Percentiles rank a stretch among this genome's conserved stretches.
These are phyloP conservation scores for Hucho hucho DNA, from an alignment of 2,113 vertebrate species.

Conservation along the genomic window DNA sequence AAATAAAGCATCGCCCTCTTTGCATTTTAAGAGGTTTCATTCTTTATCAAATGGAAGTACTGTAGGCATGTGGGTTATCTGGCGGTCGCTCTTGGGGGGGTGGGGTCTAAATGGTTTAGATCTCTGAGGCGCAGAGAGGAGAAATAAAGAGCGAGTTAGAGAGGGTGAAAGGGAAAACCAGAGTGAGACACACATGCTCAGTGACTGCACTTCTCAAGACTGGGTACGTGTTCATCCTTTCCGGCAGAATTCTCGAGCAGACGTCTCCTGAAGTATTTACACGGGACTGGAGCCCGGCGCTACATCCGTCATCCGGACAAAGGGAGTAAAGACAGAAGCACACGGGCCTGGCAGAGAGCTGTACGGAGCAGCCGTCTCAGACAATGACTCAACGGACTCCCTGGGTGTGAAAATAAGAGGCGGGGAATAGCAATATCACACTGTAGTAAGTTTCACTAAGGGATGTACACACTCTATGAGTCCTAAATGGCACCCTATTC, in stretches of 20 bases:
- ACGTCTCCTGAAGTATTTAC: constrained; percentile 39
- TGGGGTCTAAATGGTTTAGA: neutral
- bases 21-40: neutral
- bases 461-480: neutral
- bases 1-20: neutral
- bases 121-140: neutral
- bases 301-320: constrained; percentile 47
- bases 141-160: neutral
- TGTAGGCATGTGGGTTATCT: neutral
- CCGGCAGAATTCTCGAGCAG: constrained; percentile 55
- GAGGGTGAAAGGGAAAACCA: constrained; percentile 8
- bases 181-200: neutral
- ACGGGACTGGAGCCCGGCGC: constrained; percentile 2
- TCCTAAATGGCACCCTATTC: neutral
- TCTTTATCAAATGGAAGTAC: neutral
- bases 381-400: neutral
- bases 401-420: neutral
- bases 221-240: constrained; percentile 50
- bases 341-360: neutral
- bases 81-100: neutral
- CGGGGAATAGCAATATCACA: neutral
- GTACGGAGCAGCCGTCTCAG: neutral
- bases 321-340: constrained; percentile 11
- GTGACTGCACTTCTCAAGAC: neutral
- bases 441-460: neutral